Percentiles rank a stretch among this genome's conserved stretches.
Conservation (phyloP, 1,140 invertebrate species). For the Centruroides sculpturatus region DNA sequence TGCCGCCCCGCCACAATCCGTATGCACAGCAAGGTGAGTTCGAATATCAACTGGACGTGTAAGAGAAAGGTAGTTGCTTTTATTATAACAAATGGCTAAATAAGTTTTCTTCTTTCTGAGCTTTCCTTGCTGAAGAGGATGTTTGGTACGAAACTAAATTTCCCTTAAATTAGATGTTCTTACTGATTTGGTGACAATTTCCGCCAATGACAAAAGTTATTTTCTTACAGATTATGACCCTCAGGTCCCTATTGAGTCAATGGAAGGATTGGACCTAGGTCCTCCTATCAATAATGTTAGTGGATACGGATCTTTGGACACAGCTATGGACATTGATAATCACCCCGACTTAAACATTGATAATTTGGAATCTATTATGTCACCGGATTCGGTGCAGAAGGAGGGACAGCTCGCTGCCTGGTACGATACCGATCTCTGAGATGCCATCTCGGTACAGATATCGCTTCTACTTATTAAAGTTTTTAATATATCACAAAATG, state of each 20-base stretch:
- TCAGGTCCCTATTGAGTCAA: slow-evolving; percentile 88
- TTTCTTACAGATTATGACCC: slow-evolving; percentile 61
- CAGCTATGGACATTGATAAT: slow-evolving; percentile 61
- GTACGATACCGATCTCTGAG: slow-evolving; percentile 89
- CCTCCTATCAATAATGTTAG: slow-evolving; percentile 39
- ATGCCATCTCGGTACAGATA: not conserved
- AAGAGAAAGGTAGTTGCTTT: too few species aligned
- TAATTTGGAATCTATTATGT: slow-evolving; percentile 42
- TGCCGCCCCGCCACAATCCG: slow-evolving; percentile 14
- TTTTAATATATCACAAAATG: too few species aligned
- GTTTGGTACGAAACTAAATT: too few species aligned
- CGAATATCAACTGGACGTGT: not conserved
- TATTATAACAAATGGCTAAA: too few species aligned
- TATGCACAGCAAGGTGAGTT: slow-evolving; percentile 15
- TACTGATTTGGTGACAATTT: too few species aligned
- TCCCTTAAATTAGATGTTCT: too few species aligned
- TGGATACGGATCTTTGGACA: slow-evolving; percentile 59
- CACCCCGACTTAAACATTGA: slow-evolving; percentile 64
- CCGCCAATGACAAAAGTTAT: not conserved
- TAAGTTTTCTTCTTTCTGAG: too few species aligned
- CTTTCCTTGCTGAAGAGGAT: too few species aligned
- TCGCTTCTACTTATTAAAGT: too few species aligned
- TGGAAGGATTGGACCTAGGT: slow-evolving; percentile 85
- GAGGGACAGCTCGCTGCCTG: slow-evolving; percentile 74
- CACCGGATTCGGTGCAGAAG: slow-evolving; percentile 43